Percentiles rank a stretch among this genome's conserved stretches.
Evolutionary conservation across 2,888 invertebrate species (phyloP).

Genomic region (Thera britannica): DNA sequence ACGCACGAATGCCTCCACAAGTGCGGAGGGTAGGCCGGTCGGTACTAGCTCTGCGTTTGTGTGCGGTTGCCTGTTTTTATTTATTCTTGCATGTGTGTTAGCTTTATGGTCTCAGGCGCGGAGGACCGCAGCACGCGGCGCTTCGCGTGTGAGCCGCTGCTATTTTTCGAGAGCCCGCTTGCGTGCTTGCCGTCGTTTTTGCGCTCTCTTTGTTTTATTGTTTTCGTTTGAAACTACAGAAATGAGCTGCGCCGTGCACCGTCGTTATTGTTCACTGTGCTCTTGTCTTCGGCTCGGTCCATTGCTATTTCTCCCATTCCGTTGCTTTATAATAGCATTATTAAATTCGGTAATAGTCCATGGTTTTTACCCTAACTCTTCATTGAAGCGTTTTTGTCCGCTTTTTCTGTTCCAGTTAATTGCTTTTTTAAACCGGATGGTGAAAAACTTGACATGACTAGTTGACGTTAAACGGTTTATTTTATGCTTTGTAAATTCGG

Average conservation of each 20-base stretch:
- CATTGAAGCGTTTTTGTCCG: constrained; percentile 63
- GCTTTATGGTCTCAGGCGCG: constrained; percentile 48
- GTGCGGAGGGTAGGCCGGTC: constrained; percentile 62
- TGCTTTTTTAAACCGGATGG: constrained; percentile 48
- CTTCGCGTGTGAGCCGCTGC: constrained; percentile 66
- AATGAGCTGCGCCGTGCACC: constrained; percentile 64
- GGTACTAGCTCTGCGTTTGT: constrained; percentile 49
- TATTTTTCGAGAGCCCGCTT: constrained; percentile 74
- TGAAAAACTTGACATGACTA: constrained; percentile 52
- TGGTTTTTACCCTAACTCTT: constrained; percentile 63
- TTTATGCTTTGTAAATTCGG: constrained; percentile 56
- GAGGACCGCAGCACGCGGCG: constrained; percentile 46
- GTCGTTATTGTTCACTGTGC: constrained; percentile 69
- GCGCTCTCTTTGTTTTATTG: constrained; percentile 77
- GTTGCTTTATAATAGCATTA: constrained; percentile 62
- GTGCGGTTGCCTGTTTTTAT: constrained; percentile 56
- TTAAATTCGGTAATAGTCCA: constrained; percentile 59
- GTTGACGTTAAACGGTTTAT: constrained; percentile 50
- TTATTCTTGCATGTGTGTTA: constrained; percentile 60
- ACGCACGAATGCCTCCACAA: constrained; percentile 75
- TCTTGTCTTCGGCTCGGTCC: constrained; percentile 56
- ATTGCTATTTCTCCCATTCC: constrained; percentile 56
- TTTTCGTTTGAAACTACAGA: constrained; percentile 70
- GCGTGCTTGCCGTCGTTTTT: constrained; percentile 74
- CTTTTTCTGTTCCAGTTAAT: constrained; percentile 53